Evolutionary conservation across 2,797 vertebrate genomes (phyloP), one percentile per base, ranked within the genome.

Genomic region (Alosa sapidissima): DNA sequence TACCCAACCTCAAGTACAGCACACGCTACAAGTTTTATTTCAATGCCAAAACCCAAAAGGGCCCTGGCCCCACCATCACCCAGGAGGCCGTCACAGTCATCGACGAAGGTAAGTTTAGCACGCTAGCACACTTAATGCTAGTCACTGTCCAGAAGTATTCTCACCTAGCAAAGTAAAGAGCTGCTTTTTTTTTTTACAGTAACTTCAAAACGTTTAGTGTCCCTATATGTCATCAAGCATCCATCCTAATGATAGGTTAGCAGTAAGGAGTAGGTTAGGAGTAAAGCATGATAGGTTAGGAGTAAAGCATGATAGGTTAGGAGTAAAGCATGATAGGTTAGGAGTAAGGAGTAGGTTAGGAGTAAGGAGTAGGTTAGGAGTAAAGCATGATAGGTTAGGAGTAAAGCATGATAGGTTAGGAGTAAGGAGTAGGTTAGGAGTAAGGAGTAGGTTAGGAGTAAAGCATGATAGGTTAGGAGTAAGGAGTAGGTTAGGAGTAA

Each of bases 21-120:
- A 99, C 97, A 19, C 96, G 97, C 90, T 99, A 99, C 95, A 99
- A 97, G 95, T 98, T 99, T 94, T 98, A 98, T 93, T 97, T 99
- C 91, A 97, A 94, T 0, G 98, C 98, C 51, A 95, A 95, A 93
- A 99, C 98, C 84, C 89, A 87, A 81, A 94, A 90, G 87, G 98
- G 98, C 93, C 89, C 94, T n/a, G 98, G 98, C 90, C 96, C 91
- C 84, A 93, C 94, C 87, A 93, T 97, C 91, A 96, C 97, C 81
- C 96, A 97, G 91, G 98, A 99, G 93, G 97, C 95, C 36, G 88
- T 96, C 91, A 97, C 97, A 86, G 93, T 96, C 92, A 93, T 96
- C 94, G 97, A 99, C 82, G 96, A 97, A 97, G 98, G 98, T 99
- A 97, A 97, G 96, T 91, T 86, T 81, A 8, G 72, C 4, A 21